Conservation (phyloP, 2,888 invertebrate species). For the Lepas anatifera region DNA sequence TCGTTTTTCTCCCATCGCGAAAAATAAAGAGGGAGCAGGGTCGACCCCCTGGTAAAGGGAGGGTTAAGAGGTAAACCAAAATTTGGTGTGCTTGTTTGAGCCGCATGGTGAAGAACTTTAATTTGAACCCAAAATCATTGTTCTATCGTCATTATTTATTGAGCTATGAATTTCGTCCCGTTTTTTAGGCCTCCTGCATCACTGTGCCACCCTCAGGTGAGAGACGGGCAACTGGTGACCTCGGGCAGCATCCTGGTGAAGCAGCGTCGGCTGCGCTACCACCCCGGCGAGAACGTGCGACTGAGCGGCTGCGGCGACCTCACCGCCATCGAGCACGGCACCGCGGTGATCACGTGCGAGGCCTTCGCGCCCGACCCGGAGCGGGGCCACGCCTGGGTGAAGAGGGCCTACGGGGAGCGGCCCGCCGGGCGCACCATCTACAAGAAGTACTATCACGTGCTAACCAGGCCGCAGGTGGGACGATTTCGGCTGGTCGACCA, state of each 20-base stretch:
- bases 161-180: too few species aligned
- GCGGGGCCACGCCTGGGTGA: not conserved
- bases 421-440: not conserved
- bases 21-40: too few species aligned
- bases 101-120: too few species aligned
- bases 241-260: not conserved
- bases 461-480: not conserved
- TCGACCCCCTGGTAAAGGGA: too few species aligned
- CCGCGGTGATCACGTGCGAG: constrained; percentile 2
- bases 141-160: too few species aligned
- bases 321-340: not conserved
- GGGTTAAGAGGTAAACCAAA: too few species aligned
- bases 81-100: too few species aligned
- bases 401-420: not conserved
- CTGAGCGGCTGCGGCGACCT: not conserved
- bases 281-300: not conserved
- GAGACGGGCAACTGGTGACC: not conserved
- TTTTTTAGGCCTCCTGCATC: too few species aligned
- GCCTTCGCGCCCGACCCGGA: not conserved
- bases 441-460: constrained; percentile 6
- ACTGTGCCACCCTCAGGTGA: not conserved
- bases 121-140: too few species aligned
- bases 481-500: not conserved
- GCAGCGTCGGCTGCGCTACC: not conserved
- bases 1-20: too few species aligned